Percentiles rank a stretch among this genome's conserved stretches.
phyloP scores from a whole-genome alignment of 1,140 invertebrate genomes.

The Pomacea maculata region DNA sequence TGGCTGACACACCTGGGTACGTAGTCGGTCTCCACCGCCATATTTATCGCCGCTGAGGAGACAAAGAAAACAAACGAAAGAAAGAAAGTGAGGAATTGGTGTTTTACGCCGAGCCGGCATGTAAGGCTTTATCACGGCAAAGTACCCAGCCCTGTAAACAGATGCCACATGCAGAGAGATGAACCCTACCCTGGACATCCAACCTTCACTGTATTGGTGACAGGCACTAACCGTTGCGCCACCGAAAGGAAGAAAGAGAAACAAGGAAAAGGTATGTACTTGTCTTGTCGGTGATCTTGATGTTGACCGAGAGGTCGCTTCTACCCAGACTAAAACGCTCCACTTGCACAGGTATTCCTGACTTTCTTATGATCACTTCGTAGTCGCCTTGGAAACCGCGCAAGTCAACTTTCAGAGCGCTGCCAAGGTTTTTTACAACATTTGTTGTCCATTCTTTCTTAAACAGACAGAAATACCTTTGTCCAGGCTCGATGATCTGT shows the following conservation, averaged over 20 bases:
- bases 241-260: too few relatives aligned
- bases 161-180: too few relatives aligned
- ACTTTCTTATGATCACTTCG: conserved; percentile 8
- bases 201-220: too few relatives aligned
- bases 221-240: too few relatives aligned
- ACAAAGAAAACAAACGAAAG: neutral
- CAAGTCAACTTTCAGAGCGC: neutral
- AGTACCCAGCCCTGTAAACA: too few relatives aligned
- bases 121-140: too few relatives aligned
- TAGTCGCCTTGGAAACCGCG: conserved; percentile 28
- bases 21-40: neutral
- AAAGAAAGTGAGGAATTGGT: too few relatives aligned
- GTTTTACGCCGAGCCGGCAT: too few relatives aligned
- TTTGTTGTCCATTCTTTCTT: conserved; percentile 25
- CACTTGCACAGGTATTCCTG: conserved; percentile 11
- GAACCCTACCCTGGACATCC: too few relatives aligned
- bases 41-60: neutral
- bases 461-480: conserved; percentile 13
- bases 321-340: conserved; percentile 20
- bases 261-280: neutral
- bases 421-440: neutral
- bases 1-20: conserved; percentile 14
- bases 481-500: conserved; percentile 21
- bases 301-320: neutral
- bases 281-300: neutral